These are phyloP conservation scores for Drosophila putrida DNA, from an alignment of 2,888 invertebrate genomes.

Conservation along the genomic window DNA sequence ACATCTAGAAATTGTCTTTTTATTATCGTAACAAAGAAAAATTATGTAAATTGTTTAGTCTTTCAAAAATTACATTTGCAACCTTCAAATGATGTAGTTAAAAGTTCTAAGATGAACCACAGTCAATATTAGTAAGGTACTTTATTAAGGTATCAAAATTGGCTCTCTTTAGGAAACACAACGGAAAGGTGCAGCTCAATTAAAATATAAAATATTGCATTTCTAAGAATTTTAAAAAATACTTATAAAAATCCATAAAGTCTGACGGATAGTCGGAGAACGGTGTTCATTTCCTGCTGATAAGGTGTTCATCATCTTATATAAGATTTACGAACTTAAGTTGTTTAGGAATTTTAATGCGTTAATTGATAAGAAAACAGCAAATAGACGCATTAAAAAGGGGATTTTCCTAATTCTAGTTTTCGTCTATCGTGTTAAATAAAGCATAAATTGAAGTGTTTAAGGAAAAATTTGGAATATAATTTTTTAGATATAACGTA, in stretches of 20 bases:
- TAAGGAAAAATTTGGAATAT: too few species aligned
- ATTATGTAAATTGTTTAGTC: too few species aligned
- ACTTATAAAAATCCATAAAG: neutral
- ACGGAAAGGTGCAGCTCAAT: neutral
- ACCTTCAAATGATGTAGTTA: too few species aligned
- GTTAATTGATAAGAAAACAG: neutral
- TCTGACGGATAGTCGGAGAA: neutral
- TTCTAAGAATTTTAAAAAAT: neutral
- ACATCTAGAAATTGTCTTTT: too few species aligned
- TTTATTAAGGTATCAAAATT: neutral
- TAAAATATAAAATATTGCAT: neutral
- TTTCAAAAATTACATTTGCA: too few species aligned
- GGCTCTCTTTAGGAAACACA: neutral
- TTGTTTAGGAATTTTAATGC: neutral
- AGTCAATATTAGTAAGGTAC: too few species aligned
- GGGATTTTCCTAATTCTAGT: neutral
- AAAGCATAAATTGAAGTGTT: too few species aligned
- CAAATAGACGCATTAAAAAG: neutral
- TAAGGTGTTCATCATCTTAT: conserved; percentile 1
- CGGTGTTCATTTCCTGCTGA: neutral
- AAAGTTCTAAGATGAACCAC: too few species aligned
- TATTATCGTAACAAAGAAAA: too few species aligned
- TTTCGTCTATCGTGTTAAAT: too few species aligned
- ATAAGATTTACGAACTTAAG: neutral
- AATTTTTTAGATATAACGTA: too few species aligned